Base-by-base conservation (phyloP, 2,113 vertebrate species). In the Coturnix japonica region DNA sequence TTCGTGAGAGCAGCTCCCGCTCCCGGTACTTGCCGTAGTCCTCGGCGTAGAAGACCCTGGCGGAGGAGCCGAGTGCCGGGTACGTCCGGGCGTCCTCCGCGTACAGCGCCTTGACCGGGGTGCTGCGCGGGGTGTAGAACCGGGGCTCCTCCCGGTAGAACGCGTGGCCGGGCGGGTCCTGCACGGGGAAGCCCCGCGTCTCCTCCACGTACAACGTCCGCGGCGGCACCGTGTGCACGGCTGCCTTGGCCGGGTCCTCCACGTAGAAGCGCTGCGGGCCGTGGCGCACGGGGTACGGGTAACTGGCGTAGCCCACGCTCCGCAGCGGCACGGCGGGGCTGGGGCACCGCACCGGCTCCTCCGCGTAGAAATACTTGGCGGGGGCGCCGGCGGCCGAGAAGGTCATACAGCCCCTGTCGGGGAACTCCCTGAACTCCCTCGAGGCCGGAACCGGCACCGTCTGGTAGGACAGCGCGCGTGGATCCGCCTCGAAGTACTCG, bases 301-400 rank as follows among this genome's bases (percentile, higher is more conserved):
- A 97, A 44, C 93, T 94, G 71, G 94, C 90, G 1, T 97, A 98
- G 79, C 97, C 81, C 0, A 96, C 81, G 80, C 93, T 95, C 66
- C 96, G 97, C 54, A 96, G 47, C 31, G 97, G 87, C 92, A 96
- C 22, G 72, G 87, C 63, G 4, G 97, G 93, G 83, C 97, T 22
- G 11, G 98, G 94, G 92, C 97, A 98, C 44, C 97, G 96, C 1
- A 96, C 95, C 1, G 98, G 91, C 63, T 99, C 98, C 73, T 99
- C 99, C 0, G 98, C 97, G 5, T 99, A 99, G 96, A 98, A 99
- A 87, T 98, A 99, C 53, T 99, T 99, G 37, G 98, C 98, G 4
- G 99, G 99, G 89, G 98, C 98, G 0, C 98, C 97, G 0, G 98
- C 95, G n/a, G 98, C 97, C 1, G 98, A 92, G 87, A 98, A 98